phyloP scores from a whole-genome alignment of 2,113 vertebrate species.

The Plecturocebus donacophilus region DNA sequence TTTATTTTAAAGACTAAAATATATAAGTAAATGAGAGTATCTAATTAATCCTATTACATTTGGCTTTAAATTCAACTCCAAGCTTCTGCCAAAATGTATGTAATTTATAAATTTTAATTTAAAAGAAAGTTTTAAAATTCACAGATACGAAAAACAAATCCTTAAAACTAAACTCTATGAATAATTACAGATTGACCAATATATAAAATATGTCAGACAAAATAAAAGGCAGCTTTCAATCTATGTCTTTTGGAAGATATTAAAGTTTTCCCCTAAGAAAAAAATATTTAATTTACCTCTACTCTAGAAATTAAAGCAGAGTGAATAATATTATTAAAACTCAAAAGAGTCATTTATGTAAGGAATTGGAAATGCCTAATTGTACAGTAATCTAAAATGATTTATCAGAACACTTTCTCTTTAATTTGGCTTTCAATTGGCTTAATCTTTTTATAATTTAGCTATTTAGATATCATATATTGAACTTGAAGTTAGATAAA shows the following conservation, averaged over 20 bases:
- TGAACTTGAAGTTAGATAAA: neutral
- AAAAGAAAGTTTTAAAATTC: neutral
- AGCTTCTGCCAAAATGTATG: neutral
- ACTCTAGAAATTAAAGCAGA: neutral
- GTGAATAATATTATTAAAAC: neutral
- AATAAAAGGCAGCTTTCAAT: neutral
- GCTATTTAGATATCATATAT: neutral
- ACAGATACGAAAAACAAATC: neutral
- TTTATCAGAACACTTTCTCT: neutral
- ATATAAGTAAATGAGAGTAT: neutral
- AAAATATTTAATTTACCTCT: neutral
- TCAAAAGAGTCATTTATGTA: neutral
- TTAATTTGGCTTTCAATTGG: neutral
- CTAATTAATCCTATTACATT: neutral
- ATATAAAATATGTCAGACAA: neutral
- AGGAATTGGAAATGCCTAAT: neutral
- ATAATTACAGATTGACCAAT: neutral
- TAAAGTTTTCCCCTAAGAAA: neutral
- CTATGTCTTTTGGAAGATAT: neutral
- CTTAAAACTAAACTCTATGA: neutral
- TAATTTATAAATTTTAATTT: neutral
- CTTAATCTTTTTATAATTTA: neutral
- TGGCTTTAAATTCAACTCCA: neutral
- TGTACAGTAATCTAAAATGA: neutral
- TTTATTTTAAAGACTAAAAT: neutral